phyloP scores from a whole-genome alignment of 2,797 vertebrate species.

The Acanthurus tractus region DNA sequence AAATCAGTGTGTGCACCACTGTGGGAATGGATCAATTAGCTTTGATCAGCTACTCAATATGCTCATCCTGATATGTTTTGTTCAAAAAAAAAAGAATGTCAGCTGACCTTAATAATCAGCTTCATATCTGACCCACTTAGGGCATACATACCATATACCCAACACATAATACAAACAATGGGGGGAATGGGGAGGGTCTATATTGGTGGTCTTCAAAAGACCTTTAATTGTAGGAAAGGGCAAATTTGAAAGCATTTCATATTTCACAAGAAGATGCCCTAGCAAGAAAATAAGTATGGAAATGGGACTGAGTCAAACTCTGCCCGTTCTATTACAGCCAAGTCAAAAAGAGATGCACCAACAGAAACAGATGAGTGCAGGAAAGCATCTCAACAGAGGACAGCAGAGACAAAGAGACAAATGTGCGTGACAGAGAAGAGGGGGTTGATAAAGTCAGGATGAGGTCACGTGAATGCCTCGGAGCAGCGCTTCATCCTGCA shows the following conservation, averaged over 20 bases:
- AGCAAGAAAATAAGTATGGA: too few relatives aligned
- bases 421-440: conserved; percentile 44
- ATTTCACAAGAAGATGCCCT: not conserved
- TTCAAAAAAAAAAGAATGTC: not conserved
- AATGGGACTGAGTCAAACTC: not conserved
- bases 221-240: rapidly evolving
- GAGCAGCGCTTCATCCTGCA: conserved; percentile 7
- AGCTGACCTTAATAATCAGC: conserved; percentile 41
- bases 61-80: not conserved
- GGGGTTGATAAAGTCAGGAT: conserved; percentile 13
- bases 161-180: conserved; percentile 1
- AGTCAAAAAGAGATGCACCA: not conserved
- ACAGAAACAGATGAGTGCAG: not conserved
- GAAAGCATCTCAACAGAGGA: not conserved
- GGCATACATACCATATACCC: not conserved
- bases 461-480: conserved; percentile 48
- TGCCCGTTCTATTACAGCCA: not conserved
- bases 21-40: conserved; percentile 48
- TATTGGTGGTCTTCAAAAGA: not conserved
- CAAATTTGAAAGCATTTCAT: not conserved
- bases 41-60: conserved; percentile 30
- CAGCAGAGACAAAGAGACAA: conserved; percentile 25
- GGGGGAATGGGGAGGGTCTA: not conserved
- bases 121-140: conserved; percentile 29
- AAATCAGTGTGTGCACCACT: conserved; percentile 35